A percentile compares a stretch with the other conserved stretches of the same genome.
Conservation (phyloP, 2,113 vertebrate species). For the Clarias gariepinus region DNA sequence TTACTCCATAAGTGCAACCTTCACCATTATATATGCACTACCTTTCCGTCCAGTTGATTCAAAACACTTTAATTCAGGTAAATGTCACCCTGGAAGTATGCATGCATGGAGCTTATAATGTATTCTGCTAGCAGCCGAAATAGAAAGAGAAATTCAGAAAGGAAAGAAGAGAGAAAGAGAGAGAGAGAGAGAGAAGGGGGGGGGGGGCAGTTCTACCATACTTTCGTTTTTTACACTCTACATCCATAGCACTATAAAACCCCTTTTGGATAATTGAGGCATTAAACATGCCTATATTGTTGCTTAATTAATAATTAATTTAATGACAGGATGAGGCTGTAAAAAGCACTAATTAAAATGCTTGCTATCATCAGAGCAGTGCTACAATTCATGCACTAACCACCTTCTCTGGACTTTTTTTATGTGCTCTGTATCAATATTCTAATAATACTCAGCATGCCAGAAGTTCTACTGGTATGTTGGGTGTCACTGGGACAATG, state of each 20-base stretch:
- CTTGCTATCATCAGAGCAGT: constrained; percentile 80
- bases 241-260: constrained; percentile 83
- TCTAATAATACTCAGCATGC: constrained; percentile 88
- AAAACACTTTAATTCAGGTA: constrained; percentile 50
- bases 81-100: constrained; percentile 46
- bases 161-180: constrained; percentile 1
- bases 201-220: neutral
- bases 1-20: constrained; percentile 39
- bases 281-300: constrained; percentile 90
- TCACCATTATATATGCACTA: constrained; percentile 43
- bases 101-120: constrained; percentile 43
- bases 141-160: constrained; percentile 15
- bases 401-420: constrained; percentile 3
- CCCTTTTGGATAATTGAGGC: constrained; percentile 88
- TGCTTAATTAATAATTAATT: constrained; percentile 92
- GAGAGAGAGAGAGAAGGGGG: constrained; percentile 18
- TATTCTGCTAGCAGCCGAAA: constrained; percentile 35
- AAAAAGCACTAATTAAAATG: constrained; percentile 87
- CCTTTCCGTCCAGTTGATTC: constrained; percentile 43
- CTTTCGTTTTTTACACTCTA: constrained; percentile 69
- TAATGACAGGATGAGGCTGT: constrained; percentile 83
- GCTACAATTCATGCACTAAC: constrained; percentile 76
- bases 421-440: constrained; percentile 90
- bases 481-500: constrained; percentile 79
- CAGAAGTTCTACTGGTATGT: constrained; percentile 80